Evolutionary conservation across 2,113 vertebrate genomes (phyloP).

Genomic region (Anas platyrhynchos): DNA sequence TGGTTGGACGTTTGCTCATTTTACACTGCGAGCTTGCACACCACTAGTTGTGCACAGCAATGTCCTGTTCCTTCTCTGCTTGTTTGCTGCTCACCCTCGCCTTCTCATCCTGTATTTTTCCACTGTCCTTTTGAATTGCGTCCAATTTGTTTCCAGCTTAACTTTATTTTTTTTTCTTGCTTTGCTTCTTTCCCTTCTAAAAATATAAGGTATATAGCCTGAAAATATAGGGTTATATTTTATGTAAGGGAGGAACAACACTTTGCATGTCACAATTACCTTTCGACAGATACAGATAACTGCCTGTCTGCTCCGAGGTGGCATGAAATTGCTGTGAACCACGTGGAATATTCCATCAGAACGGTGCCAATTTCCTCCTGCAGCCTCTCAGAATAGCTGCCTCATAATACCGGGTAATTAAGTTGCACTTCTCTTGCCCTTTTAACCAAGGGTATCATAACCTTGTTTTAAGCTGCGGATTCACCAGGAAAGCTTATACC

Average conservation of each 20-base stretch:
- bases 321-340: slow-evolving; percentile 4
- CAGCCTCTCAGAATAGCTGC: slow-evolving; percentile 3
- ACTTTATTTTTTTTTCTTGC: neutral
- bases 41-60: fast-evolving
- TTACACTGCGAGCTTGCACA: neutral
- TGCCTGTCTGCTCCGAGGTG: slow-evolving; percentile 11
- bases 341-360: slow-evolving; percentile 36
- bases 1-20: neutral
- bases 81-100: neutral
- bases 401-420: slow-evolving; percentile 31
- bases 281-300: slow-evolving; percentile 22
- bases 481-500: neutral
- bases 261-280: neutral
- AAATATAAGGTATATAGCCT: slow-evolving; percentile 12
- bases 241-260: slow-evolving; percentile 18
- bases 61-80: neutral
- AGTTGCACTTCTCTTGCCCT: neutral
- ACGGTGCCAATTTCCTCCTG: neutral
- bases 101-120: slow-evolving; percentile 29
- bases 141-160: slow-evolving; percentile 15
- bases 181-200: slow-evolving; percentile 20
- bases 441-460: slow-evolving; percentile 24
- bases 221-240: neutral
- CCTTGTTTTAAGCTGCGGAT: slow-evolving; percentile 17
- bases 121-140: slow-evolving; percentile 5